Evolutionary conservation across 2,888 invertebrate genomes (phyloP).

Genomic region (Cosmia pyralina): DNA sequence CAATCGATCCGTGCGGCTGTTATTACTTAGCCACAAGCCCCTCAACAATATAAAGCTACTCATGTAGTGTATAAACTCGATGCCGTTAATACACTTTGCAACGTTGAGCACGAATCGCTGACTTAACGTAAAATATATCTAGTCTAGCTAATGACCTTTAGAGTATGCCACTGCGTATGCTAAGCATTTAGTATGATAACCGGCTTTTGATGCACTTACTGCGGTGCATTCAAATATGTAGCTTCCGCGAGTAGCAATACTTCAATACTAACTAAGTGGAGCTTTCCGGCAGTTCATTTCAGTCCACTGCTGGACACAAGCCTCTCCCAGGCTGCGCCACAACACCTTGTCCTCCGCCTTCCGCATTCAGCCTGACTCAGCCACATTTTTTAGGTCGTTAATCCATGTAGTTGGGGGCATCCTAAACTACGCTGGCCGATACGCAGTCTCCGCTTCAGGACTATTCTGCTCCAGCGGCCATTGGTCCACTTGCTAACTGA

Average conservation of each 20-base stretch:
- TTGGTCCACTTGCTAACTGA: neutral
- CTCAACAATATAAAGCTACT: too few species aligned
- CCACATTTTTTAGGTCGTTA: neutral
- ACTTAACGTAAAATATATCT: neutral
- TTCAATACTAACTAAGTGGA: neutral
- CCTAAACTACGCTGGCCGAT: neutral
- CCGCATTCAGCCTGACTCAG: neutral
- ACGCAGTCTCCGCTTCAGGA: neutral
- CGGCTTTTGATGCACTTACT: neutral
- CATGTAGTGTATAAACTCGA: neutral
- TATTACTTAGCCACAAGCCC: too few species aligned
- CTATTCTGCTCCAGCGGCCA: neutral
- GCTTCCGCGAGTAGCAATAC: neutral
- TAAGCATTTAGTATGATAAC: conserved; percentile 1
- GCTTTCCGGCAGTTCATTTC: too few species aligned
- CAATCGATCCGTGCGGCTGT: too few species aligned
- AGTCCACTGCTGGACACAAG: neutral
- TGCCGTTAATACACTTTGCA: conserved; percentile 10
- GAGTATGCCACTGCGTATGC: neutral
- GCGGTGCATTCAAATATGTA: neutral
- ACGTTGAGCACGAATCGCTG: neutral
- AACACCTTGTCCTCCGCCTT: neutral
- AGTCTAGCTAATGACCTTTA: conserved; percentile 9
- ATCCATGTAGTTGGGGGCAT: neutral
- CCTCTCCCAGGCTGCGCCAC: too few species aligned